Base-by-base conservation (phyloP, 2,888 invertebrate genomes). In the Andricus curvator region DNA sequence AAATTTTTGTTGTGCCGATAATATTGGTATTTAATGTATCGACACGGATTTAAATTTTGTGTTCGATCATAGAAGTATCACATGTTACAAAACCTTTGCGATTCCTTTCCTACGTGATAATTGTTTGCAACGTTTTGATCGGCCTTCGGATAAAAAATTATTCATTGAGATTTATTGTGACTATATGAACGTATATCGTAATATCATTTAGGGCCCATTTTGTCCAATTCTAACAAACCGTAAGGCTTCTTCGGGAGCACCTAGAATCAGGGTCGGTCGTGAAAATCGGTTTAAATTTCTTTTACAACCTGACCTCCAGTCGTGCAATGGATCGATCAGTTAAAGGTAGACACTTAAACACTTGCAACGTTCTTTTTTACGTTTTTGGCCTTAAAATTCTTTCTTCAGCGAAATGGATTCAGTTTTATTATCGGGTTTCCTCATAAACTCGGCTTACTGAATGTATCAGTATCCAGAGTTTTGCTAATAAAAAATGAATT, bases 281-380 rank as follows among this genome's bases (percentile, higher is more conserved):
- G 80, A 82, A 85, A 86, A 87, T 86, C 85, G 87, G 86, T 87
- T 87, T 87, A 86, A 84, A 87, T 86, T 85, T 87, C 83, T 83
- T 84, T 84, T 83, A 82, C 83, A 84, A 83, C 78, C 82, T 85
- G 85, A 86, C 86, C 86, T 86, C 85, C 82, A 84, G 84, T 82
- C 81, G 80, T 81, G 81, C 80, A 80, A 82, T 80, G 82, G 82
- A 86, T 86, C 84, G 85, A 84, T 86, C 79, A 78, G 78, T 77
- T 81, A 81, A 78, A 83, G 78, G 79, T 80, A 83, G 79, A 81
- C 80, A 78, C 82, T 82, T 83, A 81, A 78, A 33, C 29, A 33
- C 65, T 65, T 15, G 33, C 33, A 65, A 17, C 17, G 33, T 76
- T 77, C 81, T 79, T 67, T 82, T 83, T 80, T 80, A 83, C 82